phyloP scores from a whole-genome alignment of 2,113 vertebrate genomes.

The Elaphurus davidianus region DNA sequence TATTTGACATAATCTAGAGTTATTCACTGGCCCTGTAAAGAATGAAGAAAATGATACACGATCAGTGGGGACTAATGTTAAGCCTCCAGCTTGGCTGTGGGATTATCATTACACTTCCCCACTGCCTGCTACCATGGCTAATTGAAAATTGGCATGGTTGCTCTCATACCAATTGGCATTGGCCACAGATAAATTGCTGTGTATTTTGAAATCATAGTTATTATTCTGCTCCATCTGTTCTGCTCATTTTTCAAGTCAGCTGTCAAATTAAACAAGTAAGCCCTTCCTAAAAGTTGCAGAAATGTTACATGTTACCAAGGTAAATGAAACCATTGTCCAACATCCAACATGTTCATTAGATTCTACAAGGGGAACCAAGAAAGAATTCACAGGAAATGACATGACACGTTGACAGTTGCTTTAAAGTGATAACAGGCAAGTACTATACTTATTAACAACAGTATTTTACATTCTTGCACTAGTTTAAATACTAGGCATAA shows the following conservation, averaged over 20 bases:
- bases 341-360: background rate
- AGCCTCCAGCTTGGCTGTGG: background rate
- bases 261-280: slow-evolving; percentile 41
- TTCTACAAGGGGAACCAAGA: background rate
- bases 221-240: slow-evolving; percentile 61
- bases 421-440: background rate
- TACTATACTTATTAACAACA: slow-evolving; percentile 28
- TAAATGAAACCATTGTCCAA: slow-evolving; percentile 24
- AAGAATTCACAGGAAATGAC: background rate
- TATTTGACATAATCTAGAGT: slow-evolving; percentile 19
- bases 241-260: slow-evolving; percentile 59
- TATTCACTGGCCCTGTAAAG: background rate
- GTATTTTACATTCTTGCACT: slow-evolving; percentile 21
- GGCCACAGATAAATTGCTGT: slow-evolving; percentile 52
- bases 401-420: background rate
- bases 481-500: background rate
- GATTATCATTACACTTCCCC: background rate
- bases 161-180: slow-evolving; percentile 23
- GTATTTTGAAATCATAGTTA: slow-evolving; percentile 68
- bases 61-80: background rate
- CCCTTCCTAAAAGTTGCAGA: slow-evolving; percentile 29
- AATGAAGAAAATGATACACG: background rate
- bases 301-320: background rate
- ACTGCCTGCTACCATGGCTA: slow-evolving; percentile 5
- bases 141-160: slow-evolving; percentile 59